A percentile compares a stretch with the other conserved stretches of the same genome.
Conservation (phyloP, 2,113 vertebrate genomes). For the Cromileptes altivelis region DNA sequence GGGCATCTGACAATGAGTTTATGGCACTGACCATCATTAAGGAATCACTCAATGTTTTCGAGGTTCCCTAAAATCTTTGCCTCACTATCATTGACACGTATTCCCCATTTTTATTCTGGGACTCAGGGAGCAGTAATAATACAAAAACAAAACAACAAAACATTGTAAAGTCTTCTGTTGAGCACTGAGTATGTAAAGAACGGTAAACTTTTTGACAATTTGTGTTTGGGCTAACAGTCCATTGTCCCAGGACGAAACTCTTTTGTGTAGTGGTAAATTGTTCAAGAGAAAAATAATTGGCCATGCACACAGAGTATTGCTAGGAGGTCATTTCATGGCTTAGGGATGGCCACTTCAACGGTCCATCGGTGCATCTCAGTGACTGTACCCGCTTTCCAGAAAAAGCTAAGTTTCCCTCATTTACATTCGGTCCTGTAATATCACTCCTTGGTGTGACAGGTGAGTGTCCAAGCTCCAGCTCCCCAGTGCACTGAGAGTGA, state of each 20-base stretch:
- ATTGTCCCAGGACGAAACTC: slow-evolving; percentile 46
- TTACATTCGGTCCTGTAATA: slow-evolving; percentile 47
- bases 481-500: slow-evolving; percentile 24
- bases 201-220: slow-evolving; percentile 72
- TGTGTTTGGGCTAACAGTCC: slow-evolving; percentile 53
- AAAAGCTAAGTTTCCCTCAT: background rate
- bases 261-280: slow-evolving; percentile 26
- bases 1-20: slow-evolving; percentile 4
- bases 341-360: slow-evolving; percentile 50
- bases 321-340: slow-evolving; percentile 76
- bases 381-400: slow-evolving; percentile 7
- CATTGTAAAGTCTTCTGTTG: slow-evolving; percentile 27
- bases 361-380: slow-evolving; percentile 56
- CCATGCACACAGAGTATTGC: slow-evolving; percentile 80
- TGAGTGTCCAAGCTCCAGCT: slow-evolving; percentile 41
- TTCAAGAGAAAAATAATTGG: slow-evolving; percentile 52
- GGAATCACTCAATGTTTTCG: slow-evolving; percentile 8
- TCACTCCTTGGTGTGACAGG: slow-evolving; percentile 17
- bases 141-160: slow-evolving; percentile 45
- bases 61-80: slow-evolving; percentile 35
- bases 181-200: slow-evolving; percentile 53
- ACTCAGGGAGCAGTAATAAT: slow-evolving; percentile 41
- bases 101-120: slow-evolving; percentile 4
- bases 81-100: background rate
- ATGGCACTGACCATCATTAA: slow-evolving; percentile 44